These are phyloP conservation scores for Aptenodytes forsteri DNA, from an alignment of 2,113 vertebrate species.

Conservation along the genomic window DNA sequence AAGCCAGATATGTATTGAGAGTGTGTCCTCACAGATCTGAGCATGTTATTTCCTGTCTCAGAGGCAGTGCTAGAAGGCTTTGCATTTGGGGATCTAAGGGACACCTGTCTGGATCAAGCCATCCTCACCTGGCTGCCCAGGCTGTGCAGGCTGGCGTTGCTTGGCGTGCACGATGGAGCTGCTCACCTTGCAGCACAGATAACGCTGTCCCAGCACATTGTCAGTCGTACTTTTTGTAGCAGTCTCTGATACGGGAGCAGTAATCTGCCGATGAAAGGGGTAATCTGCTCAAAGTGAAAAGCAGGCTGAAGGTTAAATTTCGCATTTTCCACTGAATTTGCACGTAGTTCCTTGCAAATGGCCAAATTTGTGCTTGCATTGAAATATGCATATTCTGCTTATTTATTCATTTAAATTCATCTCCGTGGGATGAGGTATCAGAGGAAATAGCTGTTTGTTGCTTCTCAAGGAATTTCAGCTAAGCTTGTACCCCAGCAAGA, in stretches of 20 bases:
- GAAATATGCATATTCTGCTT: not conserved
- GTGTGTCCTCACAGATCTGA: not conserved
- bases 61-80: not conserved
- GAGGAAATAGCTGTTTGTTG: fast-evolving
- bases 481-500: fast-evolving
- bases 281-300: not conserved
- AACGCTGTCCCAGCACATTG: not conserved
- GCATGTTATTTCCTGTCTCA: not conserved
- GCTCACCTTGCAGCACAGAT: not conserved
- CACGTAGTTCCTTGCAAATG: fast-evolving
- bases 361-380: not conserved
- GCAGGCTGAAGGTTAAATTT: not conserved
- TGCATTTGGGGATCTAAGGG: not conserved
- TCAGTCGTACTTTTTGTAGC: not conserved
- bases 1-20: fast-evolving
- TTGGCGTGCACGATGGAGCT: not conserved
- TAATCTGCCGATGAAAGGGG: not conserved
- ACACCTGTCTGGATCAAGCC: not conserved
- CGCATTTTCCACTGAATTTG: not conserved
- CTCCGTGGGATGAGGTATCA: not conserved
- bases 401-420: not conserved
- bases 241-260: not conserved
- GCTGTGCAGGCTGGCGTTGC: not conserved
- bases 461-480: not conserved
- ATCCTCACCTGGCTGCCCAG: not conserved